Evolutionary conservation across 2,113 vertebrate genomes (phyloP).

Genomic region (Neodon shergylaensis): DNA sequence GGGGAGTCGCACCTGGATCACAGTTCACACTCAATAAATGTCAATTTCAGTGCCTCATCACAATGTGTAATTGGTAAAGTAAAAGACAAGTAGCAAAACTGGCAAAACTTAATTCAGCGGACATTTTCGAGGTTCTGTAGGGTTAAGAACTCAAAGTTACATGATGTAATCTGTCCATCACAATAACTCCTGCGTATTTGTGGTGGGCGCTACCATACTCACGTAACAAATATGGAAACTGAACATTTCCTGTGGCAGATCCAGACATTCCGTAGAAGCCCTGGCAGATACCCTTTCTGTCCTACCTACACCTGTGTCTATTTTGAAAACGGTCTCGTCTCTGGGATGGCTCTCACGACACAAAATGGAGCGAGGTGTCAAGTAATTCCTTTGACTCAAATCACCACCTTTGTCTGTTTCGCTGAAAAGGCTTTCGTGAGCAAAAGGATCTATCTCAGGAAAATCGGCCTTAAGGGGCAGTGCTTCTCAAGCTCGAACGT

Average conservation of each 20-base stretch:
- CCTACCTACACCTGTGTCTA: background rate
- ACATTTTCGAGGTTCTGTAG: background rate
- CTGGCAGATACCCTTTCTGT: background rate
- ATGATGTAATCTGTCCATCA: background rate
- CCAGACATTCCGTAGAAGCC: background rate
- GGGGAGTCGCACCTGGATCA: background rate
- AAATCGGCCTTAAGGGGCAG: background rate
- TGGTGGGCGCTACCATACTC: background rate
- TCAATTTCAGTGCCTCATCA: background rate
- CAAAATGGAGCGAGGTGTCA: constrained; percentile 22
- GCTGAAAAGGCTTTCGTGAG: background rate
- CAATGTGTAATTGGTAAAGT: background rate
- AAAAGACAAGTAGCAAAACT: background rate
- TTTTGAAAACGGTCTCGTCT: background rate
- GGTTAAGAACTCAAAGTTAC: background rate
- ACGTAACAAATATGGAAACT: background rate
- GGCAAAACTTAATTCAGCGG: background rate
- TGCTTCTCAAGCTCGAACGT: background rate
- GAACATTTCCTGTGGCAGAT: background rate
- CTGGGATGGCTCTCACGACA: background rate
- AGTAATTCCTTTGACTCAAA: constrained; percentile 22
- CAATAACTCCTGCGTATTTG: background rate
- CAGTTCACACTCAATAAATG: background rate
- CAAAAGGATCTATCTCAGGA: background rate
- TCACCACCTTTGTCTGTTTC: background rate